These are phyloP conservation scores for Rhagophthalmus giganteus DNA, from an alignment of 2,888 invertebrate species.

Conservation along the genomic window DNA sequence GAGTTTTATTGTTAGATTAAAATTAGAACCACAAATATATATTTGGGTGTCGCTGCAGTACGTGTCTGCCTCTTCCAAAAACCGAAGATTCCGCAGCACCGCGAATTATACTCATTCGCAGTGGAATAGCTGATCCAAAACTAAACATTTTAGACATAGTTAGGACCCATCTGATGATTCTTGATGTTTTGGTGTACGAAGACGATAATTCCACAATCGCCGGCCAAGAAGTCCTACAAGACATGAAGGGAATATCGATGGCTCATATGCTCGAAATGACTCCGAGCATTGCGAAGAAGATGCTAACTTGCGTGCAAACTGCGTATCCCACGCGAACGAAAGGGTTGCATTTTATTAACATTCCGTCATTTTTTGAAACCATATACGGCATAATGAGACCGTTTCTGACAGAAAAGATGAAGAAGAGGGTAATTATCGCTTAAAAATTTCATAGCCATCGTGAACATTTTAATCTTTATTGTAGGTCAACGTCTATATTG, in stretches of 20 bases:
- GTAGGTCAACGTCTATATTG: neutral
- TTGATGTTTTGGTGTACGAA: slow-evolving; percentile 61
- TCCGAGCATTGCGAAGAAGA: slow-evolving; percentile 61
- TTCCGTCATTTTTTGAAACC: slow-evolving; percentile 7
- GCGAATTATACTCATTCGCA: slow-evolving; percentile 1
- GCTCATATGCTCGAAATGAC: slow-evolving; percentile 51
- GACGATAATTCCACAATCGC: slow-evolving; percentile 61
- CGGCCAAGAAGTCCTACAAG: slow-evolving; percentile 59
- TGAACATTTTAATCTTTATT: too few species aligned
- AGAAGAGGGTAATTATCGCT: slow-evolving; percentile 29
- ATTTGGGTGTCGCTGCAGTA: neutral
- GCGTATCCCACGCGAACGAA: slow-evolving; percentile 63
- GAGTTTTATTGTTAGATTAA: slow-evolving; percentile 19
- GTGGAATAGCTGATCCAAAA: neutral
- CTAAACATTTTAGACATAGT: slow-evolving; percentile 44
- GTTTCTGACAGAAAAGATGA: slow-evolving; percentile 6
- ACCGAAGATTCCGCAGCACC: neutral
- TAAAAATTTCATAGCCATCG: too few species aligned
- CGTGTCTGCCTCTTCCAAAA: neutral
- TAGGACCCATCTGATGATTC: slow-evolving; percentile 58
- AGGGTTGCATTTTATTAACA: slow-evolving; percentile 53
- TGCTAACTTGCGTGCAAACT: slow-evolving; percentile 44
- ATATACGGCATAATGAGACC: slow-evolving; percentile 7
- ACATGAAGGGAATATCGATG: neutral
- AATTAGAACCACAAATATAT: neutral